A percentile compares a stretch with the other conserved stretches of the same genome.
Conservation (phyloP, 2,113 vertebrate species). For the Atherinomorus stipes region DNA sequence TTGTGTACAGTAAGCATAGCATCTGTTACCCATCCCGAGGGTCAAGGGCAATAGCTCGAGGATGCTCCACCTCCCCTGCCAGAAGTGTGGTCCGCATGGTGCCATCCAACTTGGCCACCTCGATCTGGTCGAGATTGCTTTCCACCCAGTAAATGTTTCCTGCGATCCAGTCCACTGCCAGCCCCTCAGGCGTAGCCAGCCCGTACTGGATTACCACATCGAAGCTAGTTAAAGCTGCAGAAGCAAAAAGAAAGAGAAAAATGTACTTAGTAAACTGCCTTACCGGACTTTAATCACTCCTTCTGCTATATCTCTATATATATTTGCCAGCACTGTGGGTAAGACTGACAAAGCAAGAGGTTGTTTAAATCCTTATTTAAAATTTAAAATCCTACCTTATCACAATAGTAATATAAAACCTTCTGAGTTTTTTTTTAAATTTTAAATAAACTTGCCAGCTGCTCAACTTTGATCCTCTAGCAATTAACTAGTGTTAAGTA, state of each 20-base stretch:
- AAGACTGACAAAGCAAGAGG: neutral
- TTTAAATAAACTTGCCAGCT: conserved; percentile 44
- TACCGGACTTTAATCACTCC: neutral
- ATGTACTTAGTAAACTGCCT: neutral
- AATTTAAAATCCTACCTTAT: conserved; percentile 11
- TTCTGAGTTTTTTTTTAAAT: conserved; percentile 6
- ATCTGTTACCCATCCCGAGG: conserved; percentile 90
- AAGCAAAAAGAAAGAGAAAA: neutral
- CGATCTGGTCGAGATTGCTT: conserved; percentile 98
- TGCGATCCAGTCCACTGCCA: conserved; percentile 98
- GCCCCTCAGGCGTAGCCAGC: conserved; percentile 93
- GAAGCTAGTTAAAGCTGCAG: conserved; percentile 87
- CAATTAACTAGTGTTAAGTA: conserved; percentile 28
- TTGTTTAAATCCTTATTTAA: neutral
- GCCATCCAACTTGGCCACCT: conserved; percentile 95
- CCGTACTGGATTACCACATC: conserved; percentile 98
- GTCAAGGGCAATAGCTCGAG: conserved; percentile 94
- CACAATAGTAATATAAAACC: conserved; percentile 8
- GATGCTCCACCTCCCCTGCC: conserved; percentile 96
- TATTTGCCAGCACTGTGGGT: neutral
- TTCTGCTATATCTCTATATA: neutral
- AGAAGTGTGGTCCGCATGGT: conserved; percentile 94
- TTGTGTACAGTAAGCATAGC: neutral
- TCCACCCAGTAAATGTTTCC: conserved; percentile 99
- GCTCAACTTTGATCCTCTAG: conserved; percentile 42